Percentiles rank a stretch among this genome's conserved stretches.
These are phyloP conservation scores for Hybognathus amarus DNA, from an alignment of 2,797 vertebrate species.

Conservation along the genomic window DNA sequence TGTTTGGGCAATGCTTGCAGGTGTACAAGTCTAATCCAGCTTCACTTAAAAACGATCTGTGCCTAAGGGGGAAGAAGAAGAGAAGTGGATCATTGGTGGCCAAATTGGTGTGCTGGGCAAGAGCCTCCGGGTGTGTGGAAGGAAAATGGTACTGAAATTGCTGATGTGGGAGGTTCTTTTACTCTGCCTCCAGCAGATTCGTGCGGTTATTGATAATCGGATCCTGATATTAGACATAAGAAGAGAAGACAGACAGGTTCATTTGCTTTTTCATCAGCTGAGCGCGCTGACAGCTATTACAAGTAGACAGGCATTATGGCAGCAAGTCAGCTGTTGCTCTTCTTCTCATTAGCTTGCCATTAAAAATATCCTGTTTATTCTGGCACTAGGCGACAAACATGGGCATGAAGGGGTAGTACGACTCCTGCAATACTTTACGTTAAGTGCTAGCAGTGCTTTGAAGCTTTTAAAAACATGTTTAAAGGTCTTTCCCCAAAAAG, in stretches of 20 bases:
- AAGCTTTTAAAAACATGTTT: slow-evolving; percentile 4
- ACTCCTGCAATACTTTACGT: slow-evolving; percentile 31
- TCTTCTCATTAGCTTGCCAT: slow-evolving; percentile 76
- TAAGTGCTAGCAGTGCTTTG: too few relatives aligned
- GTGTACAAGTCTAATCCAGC: slow-evolving; percentile 82
- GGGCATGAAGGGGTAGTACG: slow-evolving; percentile 20
- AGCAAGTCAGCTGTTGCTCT: slow-evolving; percentile 71
- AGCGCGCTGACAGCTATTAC: slow-evolving; percentile 75
- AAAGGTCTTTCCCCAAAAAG: not conserved
- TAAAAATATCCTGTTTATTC: slow-evolving; percentile 75
- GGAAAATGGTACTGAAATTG: slow-evolving; percentile 18
- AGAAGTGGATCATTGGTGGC: slow-evolving; percentile 47
- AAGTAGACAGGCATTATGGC: slow-evolving; percentile 74
- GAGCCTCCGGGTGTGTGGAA: slow-evolving; percentile 7
- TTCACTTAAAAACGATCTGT: slow-evolving; percentile 65
- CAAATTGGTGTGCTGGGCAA: slow-evolving; percentile 41
- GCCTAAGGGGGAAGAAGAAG: slow-evolving; percentile 33
- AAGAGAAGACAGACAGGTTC: slow-evolving; percentile 61
- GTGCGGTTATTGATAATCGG: slow-evolving; percentile 65
- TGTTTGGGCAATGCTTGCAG: slow-evolving; percentile 82
- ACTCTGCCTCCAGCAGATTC: slow-evolving; percentile 30
- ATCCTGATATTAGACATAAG: slow-evolving; percentile 69
- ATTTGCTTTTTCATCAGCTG: slow-evolving; percentile 73
- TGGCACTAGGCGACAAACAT: slow-evolving; percentile 68
- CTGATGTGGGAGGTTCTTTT: slow-evolving; percentile 31